These are phyloP conservation scores for Thymelicus lineola DNA, from an alignment of 2,888 invertebrate species.

Conservation along the genomic window DNA sequence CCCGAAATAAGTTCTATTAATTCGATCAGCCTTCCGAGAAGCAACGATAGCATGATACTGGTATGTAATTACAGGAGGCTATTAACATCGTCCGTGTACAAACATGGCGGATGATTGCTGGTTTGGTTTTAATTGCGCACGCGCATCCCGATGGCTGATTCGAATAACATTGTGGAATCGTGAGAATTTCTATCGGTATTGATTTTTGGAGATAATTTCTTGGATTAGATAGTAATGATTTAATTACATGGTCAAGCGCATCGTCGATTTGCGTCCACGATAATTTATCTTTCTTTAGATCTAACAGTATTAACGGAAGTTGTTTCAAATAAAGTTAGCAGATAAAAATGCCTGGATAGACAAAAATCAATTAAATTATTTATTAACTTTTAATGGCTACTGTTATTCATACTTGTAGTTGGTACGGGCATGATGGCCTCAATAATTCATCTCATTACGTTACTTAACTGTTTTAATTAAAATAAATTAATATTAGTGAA, in stretches of 20 bases:
- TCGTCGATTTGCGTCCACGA: neutral
- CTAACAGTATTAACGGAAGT: too few species aligned
- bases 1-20: constrained; percentile 80
- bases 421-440: neutral
- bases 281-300: too few species aligned
- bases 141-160: constrained; percentile 78
- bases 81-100: constrained; percentile 85
- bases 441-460: neutral
- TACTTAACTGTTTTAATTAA: constrained; percentile 8
- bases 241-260: constrained; percentile 8
- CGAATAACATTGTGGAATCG: constrained; percentile 69
- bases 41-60: constrained; percentile 78
- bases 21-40: constrained; percentile 83
- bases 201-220: constrained; percentile 56
- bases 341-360: too few species aligned
- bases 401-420: neutral
- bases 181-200: constrained; percentile 78
- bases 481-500: constrained; percentile 11
- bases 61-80: constrained; percentile 83
- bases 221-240: constrained; percentile 6
- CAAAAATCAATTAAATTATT: too few species aligned
- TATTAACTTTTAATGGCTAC: too few species aligned
- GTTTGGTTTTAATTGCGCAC: constrained; percentile 85
- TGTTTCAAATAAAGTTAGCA: too few species aligned
- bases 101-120: constrained; percentile 85